Evolutionary conservation across 2,113 vertebrate genomes (phyloP).

Genomic region (Willisornis vidua): DNA sequence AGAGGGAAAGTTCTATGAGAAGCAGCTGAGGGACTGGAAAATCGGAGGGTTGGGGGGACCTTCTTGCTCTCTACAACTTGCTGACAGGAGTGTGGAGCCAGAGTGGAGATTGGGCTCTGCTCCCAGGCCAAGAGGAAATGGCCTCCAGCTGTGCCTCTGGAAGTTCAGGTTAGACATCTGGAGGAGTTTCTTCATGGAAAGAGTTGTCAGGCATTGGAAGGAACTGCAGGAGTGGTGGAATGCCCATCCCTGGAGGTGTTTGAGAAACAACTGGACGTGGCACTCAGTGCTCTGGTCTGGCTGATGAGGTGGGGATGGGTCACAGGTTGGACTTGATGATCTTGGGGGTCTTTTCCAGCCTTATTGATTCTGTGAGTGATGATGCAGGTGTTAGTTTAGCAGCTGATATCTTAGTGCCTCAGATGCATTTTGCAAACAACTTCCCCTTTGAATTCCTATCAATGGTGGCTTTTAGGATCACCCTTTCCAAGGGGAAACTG

Average conservation of each 20-base stretch:
- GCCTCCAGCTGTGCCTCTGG: not conserved
- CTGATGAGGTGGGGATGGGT: accelerated
- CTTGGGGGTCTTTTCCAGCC: not conserved
- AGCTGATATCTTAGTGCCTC: not conserved
- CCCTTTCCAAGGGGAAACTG: accelerated
- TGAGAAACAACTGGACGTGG: accelerated
- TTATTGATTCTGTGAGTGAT: not conserved
- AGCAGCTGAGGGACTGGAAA: not conserved
- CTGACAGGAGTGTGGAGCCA: accelerated
- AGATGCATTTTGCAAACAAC: not conserved
- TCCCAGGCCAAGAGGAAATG: accelerated
- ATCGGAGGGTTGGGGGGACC: not conserved
- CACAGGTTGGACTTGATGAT: accelerated
- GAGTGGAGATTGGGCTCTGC: accelerated
- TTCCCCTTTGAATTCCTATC: not conserved
- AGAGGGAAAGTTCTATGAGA: not conserved
- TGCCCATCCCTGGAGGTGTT: not conserved
- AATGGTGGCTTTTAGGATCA: not conserved
- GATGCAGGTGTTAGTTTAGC: not conserved
- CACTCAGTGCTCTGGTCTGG: not conserved
- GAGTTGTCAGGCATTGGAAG: accelerated
- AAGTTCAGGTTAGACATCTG: accelerated
- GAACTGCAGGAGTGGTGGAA: not conserved
- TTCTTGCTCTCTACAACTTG: not conserved
- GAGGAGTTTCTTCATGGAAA: not conserved